A percentile compares a stretch with the other conserved stretches of the same genome.
These are phyloP conservation scores for Balearica regulorum DNA, from an alignment of 2,797 vertebrate genomes.

Conservation along the genomic window DNA sequence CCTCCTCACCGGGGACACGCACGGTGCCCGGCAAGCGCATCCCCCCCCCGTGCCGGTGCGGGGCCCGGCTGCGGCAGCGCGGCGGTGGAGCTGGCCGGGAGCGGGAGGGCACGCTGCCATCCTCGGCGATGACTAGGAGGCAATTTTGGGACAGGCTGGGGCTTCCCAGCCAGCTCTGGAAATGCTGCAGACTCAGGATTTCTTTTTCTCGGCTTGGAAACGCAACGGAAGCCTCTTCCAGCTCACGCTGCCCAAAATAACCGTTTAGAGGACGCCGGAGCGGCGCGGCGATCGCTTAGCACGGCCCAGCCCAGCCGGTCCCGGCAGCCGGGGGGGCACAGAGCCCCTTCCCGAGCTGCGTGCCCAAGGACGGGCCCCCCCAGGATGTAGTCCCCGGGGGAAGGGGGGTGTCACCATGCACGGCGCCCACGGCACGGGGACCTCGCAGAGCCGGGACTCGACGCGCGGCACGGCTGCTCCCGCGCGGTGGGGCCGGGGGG, in stretches of 20 bases:
- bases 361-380: not conserved
- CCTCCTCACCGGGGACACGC: not conserved
- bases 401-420: not conserved
- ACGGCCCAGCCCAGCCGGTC: not conserved
- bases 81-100: not conserved
- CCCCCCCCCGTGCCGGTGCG: not conserved
- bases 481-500: too few species aligned
- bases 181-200: not conserved
- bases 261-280: not conserved
- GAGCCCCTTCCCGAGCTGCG: not conserved
- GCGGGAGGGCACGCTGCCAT: not conserved
- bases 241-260: not conserved
- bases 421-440: not conserved
- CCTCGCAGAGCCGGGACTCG: not conserved
- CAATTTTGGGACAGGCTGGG: not conserved
- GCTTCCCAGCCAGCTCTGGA: not conserved
- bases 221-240: not conserved
- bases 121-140: not conserved
- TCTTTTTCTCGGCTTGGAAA: not conserved
- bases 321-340: too few species aligned
- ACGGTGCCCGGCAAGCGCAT: not conserved
- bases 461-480: not conserved
- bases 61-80: not conserved
- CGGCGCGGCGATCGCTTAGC: not conserved
- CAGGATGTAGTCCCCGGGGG: accelerated